Percentiles rank a stretch among this genome's conserved stretches.
Evolutionary conservation across 2,113 vertebrate genomes (phyloP).

Genomic region (Mugil cephalus): DNA sequence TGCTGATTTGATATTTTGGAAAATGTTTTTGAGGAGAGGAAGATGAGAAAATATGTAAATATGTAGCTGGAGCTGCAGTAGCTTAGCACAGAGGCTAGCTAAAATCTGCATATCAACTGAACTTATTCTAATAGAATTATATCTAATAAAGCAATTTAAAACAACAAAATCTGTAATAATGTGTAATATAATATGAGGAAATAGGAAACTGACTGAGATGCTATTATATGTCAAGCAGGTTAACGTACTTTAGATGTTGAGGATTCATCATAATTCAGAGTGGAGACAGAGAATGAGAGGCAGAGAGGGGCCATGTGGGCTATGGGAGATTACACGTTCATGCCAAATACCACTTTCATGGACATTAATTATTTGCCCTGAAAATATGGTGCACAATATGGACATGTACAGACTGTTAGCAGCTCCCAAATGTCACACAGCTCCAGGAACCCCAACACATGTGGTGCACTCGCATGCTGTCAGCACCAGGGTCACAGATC

Average conservation of each 20-base stretch:
- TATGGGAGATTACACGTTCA: slow-evolving; percentile 43
- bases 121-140: no score
- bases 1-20: no score
- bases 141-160: no score
- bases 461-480: slow-evolving; percentile 11
- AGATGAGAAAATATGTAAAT: neutral
- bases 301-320: neutral
- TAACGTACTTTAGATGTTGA: slow-evolving; percentile 17
- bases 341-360: slow-evolving; percentile 55
- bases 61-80: neutral
- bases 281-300: neutral
- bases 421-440: slow-evolving; percentile 35
- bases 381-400: slow-evolving; percentile 62
- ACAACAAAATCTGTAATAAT: no score
- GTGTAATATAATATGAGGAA: no score
- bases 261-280: slow-evolving; percentile 23
- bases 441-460: slow-evolving; percentile 12
- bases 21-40: no score
- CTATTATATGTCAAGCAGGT: slow-evolving; percentile 15
- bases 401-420: slow-evolving; percentile 20
- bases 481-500: slow-evolving; percentile 11
- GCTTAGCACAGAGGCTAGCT: neutral
- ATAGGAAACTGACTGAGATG: no score
- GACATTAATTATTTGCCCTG: slow-evolving; percentile 54
- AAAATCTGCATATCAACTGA: neutral